A percentile compares a stretch with the other conserved stretches of the same genome.
Conservation (phyloP, 1,140 invertebrate species). For the Lepidostoma basale region DNA sequence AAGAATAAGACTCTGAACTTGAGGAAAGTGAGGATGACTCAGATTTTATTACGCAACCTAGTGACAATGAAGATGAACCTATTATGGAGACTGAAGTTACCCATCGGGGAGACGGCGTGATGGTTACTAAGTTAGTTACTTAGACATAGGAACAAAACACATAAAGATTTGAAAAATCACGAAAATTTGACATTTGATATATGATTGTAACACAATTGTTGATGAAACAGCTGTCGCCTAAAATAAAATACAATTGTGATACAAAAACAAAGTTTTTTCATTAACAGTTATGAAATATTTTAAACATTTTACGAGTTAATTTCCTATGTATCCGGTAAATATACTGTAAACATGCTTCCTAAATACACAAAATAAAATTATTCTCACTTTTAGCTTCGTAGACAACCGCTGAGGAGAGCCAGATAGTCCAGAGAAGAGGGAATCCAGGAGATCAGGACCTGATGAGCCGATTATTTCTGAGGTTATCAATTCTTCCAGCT, state of each 20-base stretch:
- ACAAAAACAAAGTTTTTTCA: neutral
- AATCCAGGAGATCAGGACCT: slow-evolving; percentile 48
- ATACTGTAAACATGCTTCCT: neutral
- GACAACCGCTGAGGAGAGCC: slow-evolving; percentile 38
- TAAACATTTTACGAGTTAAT: neutral
- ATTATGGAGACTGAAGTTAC: neutral
- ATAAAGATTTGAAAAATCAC: too few relatives aligned
- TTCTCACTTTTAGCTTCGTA: slow-evolving; percentile 12
- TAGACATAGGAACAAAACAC: too few relatives aligned
- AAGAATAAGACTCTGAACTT: too few relatives aligned
- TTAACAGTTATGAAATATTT: neutral
- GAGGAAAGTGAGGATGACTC: neutral
- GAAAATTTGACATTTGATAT: too few relatives aligned
- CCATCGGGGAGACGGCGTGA: too few relatives aligned
- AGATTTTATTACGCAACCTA: neutral
- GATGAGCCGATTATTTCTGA: slow-evolving; percentile 41
- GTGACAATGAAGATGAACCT: neutral
- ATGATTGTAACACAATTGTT: too few relatives aligned
- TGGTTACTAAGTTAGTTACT: too few relatives aligned
- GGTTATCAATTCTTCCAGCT: slow-evolving; percentile 47
- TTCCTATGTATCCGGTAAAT: neutral
- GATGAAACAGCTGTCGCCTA: too few relatives aligned
- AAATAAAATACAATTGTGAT: neutral
- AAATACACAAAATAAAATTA: slow-evolving; percentile 30
- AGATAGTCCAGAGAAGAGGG: slow-evolving; percentile 48